Evolutionary conservation across 2,113 vertebrate genomes (phyloP).

Genomic region (Podiceps cristatus): DNA sequence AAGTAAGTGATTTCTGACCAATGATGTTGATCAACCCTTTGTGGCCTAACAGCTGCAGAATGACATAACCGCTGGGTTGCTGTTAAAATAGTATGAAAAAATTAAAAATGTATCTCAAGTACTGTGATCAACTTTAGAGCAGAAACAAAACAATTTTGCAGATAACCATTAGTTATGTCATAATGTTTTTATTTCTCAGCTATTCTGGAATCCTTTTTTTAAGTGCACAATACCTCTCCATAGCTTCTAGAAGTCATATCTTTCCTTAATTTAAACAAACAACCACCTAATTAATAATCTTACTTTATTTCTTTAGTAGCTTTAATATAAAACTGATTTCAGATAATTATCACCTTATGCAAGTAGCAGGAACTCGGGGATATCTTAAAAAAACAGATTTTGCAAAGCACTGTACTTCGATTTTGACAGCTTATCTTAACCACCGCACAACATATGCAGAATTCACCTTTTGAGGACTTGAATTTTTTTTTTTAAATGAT

Average conservation of each 20-base stretch:
- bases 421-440: neutral
- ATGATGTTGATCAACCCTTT: neutral
- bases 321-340: neutral
- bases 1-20: neutral
- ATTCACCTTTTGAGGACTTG: neutral
- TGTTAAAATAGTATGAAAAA: neutral
- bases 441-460: neutral
- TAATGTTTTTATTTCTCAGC: neutral
- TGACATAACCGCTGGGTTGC: neutral
- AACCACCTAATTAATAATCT: neutral
- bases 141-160: neutral
- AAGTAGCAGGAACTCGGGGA: neutral
- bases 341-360: neutral
- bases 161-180: neutral
- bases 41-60: neutral
- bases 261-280: neutral
- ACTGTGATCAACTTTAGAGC: neutral
- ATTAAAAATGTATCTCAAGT: neutral
- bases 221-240: neutral
- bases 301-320: neutral
- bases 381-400: neutral
- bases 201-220: neutral
- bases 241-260: neutral
- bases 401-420: neutral
- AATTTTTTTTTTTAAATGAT: neutral